These are phyloP conservation scores for Plestiodon gilberti DNA, from an alignment of 2,113 vertebrate genomes.

Conservation along the genomic window DNA sequence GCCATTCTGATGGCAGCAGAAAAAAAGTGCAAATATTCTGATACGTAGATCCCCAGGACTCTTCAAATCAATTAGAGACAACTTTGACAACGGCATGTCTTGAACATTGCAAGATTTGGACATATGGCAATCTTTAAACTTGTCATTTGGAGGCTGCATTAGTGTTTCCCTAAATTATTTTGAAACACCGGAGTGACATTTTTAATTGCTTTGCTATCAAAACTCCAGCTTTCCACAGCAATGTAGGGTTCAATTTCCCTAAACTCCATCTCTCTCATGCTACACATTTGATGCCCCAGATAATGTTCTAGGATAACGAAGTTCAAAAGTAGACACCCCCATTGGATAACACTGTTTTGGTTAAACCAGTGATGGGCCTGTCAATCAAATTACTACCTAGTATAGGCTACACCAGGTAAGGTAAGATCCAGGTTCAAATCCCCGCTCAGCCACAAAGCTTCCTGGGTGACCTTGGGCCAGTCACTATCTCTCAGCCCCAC, in stretches of 20 bases:
- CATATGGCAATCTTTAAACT: not conserved
- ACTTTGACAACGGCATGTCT: not conserved
- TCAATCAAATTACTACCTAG: not conserved
- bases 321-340: not conserved
- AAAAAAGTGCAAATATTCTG: not conserved
- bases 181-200: not conserved
- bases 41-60: not conserved
- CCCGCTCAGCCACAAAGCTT: too few species aligned
- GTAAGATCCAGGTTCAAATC: too few species aligned
- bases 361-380: not conserved
- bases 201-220: not conserved
- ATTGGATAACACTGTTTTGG: not conserved
- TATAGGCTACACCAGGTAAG: not conserved
- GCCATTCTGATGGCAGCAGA: not conserved
- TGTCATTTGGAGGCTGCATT: not conserved
- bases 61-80: not conserved
- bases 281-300: not conserved
- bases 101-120: not conserved
- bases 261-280: not conserved
- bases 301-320: not conserved
- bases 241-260: not conserved
- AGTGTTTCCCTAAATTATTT: not conserved
- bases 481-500: too few species aligned
- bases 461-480: too few species aligned
- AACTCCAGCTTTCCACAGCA: not conserved